Percentiles rank a stretch among this genome's conserved stretches.
Evolutionary conservation across 2,797 vertebrate species (phyloP).

Genomic region (Pogoniulus pusillus): DNA sequence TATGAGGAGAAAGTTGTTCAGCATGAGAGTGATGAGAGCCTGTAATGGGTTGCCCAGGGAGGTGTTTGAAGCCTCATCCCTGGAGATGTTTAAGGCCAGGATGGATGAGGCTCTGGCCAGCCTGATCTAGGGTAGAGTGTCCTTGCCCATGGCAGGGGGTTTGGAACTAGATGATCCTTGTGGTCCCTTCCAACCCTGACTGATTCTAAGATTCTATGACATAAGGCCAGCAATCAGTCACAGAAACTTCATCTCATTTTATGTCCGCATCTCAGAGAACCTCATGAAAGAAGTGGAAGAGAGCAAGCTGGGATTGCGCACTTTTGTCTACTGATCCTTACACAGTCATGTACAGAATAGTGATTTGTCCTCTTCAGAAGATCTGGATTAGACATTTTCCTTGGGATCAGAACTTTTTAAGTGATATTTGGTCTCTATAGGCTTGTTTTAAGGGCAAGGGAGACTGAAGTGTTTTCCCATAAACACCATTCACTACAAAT

Average conservation of each 20-base stretch:
- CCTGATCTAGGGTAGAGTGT: no score
- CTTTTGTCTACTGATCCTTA: background rate
- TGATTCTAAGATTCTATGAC: no score
- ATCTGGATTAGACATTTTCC: background rate
- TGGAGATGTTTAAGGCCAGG: no score
- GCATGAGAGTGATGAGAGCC: no score
- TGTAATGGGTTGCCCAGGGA: no score
- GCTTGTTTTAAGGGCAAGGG: background rate
- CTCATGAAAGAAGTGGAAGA: background rate
- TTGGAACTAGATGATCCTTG: no score
- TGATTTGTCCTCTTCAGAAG: background rate
- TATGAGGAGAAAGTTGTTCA: no score
- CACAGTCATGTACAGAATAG: background rate
- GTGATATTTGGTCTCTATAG: background rate
- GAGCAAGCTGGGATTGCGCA: rapidly evolving
- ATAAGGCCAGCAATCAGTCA: background rate
- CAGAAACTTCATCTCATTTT: background rate
- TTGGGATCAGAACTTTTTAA: background rate
- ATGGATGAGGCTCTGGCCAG: no score
- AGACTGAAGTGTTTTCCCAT: background rate
- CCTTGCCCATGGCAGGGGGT: no score
- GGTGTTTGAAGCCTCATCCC: no score
- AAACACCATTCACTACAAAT: background rate
- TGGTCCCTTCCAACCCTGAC: no score
- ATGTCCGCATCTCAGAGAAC: background rate